Base-by-base conservation (phyloP, 1,140 invertebrate species). In the Doryteuthis pealeii region DNA sequence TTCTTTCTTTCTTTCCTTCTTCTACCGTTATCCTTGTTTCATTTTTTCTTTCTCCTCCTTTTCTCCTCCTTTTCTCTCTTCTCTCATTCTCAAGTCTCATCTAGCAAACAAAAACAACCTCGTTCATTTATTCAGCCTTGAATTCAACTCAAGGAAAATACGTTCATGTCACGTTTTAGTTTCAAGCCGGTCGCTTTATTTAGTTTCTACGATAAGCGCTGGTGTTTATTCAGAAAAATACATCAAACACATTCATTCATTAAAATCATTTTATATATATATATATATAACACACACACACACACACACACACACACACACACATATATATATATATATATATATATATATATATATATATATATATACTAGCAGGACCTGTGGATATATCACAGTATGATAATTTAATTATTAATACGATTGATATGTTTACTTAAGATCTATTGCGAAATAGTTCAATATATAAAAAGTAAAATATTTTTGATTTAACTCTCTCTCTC, bases 41-140 rank as follows among this genome's bases (percentile, higher is more conserved):
- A 32, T 66, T 18, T 66, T 30, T 66, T 18, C 32, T 54, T 66
- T 54, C 54, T 26, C 54, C n/a, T 66, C 49, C 66, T 54, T 73
- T 4, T 73, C 28, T 73, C 72, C n/a, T n/a, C n/a, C n/a, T n/a
- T n/a, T n/a, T 73, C 72, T 73, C 49, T 5, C 49, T 73, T 30
- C 66, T n/a, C 66, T 49, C 4, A 32, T 33, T 10, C 6, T 68
- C 32, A 14, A n/a, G 26, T n/a, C 28, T 32, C 45, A 8, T n/a
- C 58, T 28, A 28, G n/a, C 32, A 31, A 31, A 33, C 33, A 30
- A 22, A 65, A 15, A 18, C 58, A 65, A 30, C 30, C 14, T 49
- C 33, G 31, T 54, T 35, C 14, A 67, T 67, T 28, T 67, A 14
- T 26, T 26, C 14, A 14, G 1, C 26, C 14, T 26, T 14, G 12